phyloP scores from a whole-genome alignment of 2,113 vertebrate genomes.

The Circaetus cinerascens region DNA sequence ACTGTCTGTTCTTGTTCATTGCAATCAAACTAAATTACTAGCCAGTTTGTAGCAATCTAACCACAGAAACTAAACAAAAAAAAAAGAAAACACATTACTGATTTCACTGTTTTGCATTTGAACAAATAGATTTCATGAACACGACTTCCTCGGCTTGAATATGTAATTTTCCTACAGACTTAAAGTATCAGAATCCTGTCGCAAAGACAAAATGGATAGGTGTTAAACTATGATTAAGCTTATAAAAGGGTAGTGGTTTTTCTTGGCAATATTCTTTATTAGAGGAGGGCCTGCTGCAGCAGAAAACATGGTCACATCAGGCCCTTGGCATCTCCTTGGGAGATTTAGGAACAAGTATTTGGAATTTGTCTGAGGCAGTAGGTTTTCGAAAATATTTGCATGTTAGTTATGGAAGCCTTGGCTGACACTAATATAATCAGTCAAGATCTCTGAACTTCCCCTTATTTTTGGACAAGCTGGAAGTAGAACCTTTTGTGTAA shows the following conservation, averaged over 20 bases:
- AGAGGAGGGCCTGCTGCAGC: neutral
- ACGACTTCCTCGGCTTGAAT: neutral
- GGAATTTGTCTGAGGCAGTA: neutral
- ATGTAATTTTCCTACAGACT: neutral
- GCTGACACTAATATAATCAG: neutral
- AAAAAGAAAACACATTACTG: neutral
- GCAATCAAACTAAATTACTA: neutral
- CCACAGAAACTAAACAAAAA: neutral
- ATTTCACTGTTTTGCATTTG: neutral
- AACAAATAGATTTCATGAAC: neutral
- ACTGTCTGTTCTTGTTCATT: neutral
- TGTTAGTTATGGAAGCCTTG: neutral
- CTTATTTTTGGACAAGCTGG: neutral
- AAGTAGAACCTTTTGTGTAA: neutral
- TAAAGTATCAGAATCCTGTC: neutral
- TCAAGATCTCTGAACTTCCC: neutral
- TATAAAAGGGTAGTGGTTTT: neutral
- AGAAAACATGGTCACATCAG: neutral
- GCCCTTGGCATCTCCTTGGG: neutral
- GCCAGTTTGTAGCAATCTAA: neutral
- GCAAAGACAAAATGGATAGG: neutral
- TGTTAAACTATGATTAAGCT: neutral
- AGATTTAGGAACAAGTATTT: neutral
- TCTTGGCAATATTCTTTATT: neutral
- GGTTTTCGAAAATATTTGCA: neutral